Conservation (phyloP, 2,888 invertebrate species). For the Nowickia ferox region DNA sequence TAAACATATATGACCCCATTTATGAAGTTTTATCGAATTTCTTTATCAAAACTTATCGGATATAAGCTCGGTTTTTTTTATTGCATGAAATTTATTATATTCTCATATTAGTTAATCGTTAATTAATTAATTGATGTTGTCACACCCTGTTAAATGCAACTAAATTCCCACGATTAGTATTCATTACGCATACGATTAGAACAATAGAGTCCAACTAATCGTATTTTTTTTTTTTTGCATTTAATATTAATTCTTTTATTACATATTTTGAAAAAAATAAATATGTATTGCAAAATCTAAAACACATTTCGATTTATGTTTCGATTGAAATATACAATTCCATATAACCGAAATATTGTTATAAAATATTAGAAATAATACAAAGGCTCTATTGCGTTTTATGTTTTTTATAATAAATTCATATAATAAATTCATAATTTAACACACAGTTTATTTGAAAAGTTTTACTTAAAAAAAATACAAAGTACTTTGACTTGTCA, state of each 20-base stretch:
- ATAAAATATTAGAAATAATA: background rate
- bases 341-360: constrained; percentile 2
- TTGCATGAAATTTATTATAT: constrained; percentile 31
- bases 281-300: background rate
- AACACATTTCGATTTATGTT: constrained; percentile 43
- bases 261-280: constrained; percentile 31
- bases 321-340: background rate
- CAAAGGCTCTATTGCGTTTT: background rate
- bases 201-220: constrained; percentile 45
- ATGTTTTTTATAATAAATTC: too few species aligned
- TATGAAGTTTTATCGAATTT: constrained; percentile 12
- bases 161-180: constrained; percentile 64
- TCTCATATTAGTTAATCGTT: constrained; percentile 48
- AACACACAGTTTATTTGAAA: too few species aligned
- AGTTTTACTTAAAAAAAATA: too few species aligned
- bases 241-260: constrained; percentile 18
- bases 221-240: constrained; percentile 11
- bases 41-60: constrained; percentile 34
- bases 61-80: background rate
- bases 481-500: too few species aligned
- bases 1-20: constrained; percentile 18
- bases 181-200: constrained; percentile 60
- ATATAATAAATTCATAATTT: too few species aligned
- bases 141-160: constrained; percentile 62
- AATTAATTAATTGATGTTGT: constrained; percentile 54